A percentile compares a stretch with the other conserved stretches of the same genome.
These are phyloP conservation scores for Pachydiplax longipennis DNA, from an alignment of 2,888 invertebrate species.

Conservation along the genomic window DNA sequence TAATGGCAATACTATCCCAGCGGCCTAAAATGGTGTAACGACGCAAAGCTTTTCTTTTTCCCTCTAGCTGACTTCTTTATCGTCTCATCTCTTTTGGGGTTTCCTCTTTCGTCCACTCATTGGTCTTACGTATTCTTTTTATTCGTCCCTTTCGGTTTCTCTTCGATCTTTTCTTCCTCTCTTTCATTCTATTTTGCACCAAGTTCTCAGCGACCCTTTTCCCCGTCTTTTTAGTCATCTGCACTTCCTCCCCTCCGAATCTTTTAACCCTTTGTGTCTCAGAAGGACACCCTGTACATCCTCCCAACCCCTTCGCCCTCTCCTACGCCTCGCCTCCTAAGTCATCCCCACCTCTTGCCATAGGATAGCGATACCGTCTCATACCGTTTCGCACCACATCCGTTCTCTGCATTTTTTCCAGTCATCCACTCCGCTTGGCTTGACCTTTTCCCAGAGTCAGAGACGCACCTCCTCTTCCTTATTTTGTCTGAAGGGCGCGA, in stretches of 20 bases:
- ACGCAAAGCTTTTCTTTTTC: neutral
- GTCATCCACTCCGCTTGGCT: slow-evolving; percentile 9
- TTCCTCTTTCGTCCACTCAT: neutral
- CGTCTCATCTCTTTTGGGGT: neutral
- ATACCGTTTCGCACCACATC: slow-evolving; percentile 25
- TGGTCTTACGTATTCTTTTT: neutral
- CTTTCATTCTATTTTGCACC: neutral
- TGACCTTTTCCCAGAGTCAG: neutral
- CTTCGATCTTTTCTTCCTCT: neutral
- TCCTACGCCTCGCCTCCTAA: neutral
- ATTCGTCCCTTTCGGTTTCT: neutral
- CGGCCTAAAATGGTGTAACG: neutral
- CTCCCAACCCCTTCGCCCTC: neutral
- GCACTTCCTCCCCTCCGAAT: neutral
- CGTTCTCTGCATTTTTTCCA: slow-evolving; percentile 31
- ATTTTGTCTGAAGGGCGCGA: neutral
- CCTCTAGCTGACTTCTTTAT: neutral
- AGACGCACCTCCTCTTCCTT: neutral
- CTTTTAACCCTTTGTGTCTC: neutral
- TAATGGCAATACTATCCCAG: neutral
- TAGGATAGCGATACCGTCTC: neutral
- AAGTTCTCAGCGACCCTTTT: neutral
- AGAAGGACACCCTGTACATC: no score
- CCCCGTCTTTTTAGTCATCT: neutral
- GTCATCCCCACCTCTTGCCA: neutral